Percentiles rank a stretch among this genome's conserved stretches.
Evolutionary conservation across 2,888 invertebrate species (phyloP).

Genomic region (Agrochola circellaris): DNA sequence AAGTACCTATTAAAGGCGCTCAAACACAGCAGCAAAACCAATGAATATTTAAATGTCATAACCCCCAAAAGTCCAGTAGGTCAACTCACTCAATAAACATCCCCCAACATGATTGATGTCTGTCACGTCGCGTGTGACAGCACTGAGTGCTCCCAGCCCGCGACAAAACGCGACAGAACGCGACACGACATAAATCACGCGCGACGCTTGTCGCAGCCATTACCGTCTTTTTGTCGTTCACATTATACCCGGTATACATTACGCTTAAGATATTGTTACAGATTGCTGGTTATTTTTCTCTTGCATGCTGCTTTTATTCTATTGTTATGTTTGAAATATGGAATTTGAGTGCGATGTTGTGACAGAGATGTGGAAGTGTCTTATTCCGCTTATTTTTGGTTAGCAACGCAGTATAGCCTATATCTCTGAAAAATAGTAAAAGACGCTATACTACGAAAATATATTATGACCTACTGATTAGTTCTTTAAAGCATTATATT

Average conservation of each 20-base stretch:
- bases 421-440: not conserved
- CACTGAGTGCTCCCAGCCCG: constrained; percentile 44
- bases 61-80: constrained; percentile 49
- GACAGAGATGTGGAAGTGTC: constrained; percentile 28
- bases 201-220: constrained; percentile 73
- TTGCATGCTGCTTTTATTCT: constrained; percentile 59
- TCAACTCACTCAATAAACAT: constrained; percentile 52
- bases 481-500: not conserved
- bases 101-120: constrained; percentile 46
- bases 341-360: constrained; percentile 52
- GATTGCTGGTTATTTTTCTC: constrained; percentile 72
- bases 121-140: constrained; percentile 49
- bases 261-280: constrained; percentile 76
- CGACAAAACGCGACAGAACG: constrained; percentile 57
- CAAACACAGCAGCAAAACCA: constrained; percentile 10
- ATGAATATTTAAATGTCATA: constrained; percentile 7
- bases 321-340: constrained; percentile 63
- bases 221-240: constrained; percentile 76
- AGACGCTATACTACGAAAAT: not conserved
- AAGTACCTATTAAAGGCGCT: constrained; percentile 6
- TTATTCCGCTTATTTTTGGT: constrained; percentile 1
- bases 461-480: not conserved
- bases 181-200: constrained; percentile 69
- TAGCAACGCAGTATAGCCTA: not conserved
- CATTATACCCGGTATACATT: constrained; percentile 70